Evolutionary conservation across 2,113 vertebrate genomes (phyloP), one percentile per base, ranked within the genome.

Genomic region (Ictalurus punctatus): DNA sequence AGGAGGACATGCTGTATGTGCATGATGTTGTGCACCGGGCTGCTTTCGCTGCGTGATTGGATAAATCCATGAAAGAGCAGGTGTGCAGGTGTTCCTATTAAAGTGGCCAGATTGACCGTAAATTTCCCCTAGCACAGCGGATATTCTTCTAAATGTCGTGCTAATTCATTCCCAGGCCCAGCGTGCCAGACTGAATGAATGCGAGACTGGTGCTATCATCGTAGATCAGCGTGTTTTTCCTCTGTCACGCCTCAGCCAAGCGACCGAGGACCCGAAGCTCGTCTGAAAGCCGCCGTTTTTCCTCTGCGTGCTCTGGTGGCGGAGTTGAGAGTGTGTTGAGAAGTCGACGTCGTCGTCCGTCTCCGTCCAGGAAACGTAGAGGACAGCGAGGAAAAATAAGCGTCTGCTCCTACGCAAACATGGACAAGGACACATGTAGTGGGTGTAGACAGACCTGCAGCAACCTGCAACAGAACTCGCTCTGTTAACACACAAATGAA

Each of bases 381-480:
- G 89, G 63, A 84, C 81, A 23, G 87, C 25, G 23, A 82, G 85
- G 85, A 58, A 79, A 54, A 67, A 56, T 52, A 69, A 56, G 54
- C 52, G 76, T 84, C 76, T 79, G 63, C 69, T 79, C 44, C 88
- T 92, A 85, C 82, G 40, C 21, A 78, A 86, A 86, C 71, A 61
- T 21, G 1, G 21, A 52, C 37, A 27, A 65, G 40, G 61, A 84
- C 40, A 71, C 86, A 67, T 16, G 30, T 61, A 79, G 88, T 85
- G 76, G 89, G 92, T 85, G 65, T 85, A 83, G 87, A 73, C 86
- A 81, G 79, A 92, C 21, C 16, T 93, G 95, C 94, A 93, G 92
- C 90, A 92, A 96, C 94, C 92, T 95, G 96, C 85, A 85, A 90
- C 89, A 88, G 79, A 73, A 90, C 84, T 34, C 25, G 54, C 73